Conservation (phyloP, 2,888 invertebrate genomes). For the Osmoderma eremita region DNA sequence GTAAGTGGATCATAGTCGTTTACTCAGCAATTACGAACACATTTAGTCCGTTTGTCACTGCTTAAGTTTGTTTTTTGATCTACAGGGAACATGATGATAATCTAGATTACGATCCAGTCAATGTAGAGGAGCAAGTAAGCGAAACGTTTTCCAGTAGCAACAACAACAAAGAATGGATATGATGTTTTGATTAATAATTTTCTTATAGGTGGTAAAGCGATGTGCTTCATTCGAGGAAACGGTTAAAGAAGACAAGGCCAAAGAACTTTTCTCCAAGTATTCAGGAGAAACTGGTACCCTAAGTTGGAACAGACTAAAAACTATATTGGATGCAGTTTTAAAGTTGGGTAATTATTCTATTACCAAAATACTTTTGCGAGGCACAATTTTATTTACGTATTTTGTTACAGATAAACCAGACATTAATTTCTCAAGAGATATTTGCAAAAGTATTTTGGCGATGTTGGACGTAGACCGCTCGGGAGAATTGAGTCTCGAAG, state of each 20-base stretch:
- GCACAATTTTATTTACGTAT: not conserved
- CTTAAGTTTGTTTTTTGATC: not conserved
- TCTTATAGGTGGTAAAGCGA: not conserved
- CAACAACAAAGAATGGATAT: too few relatives aligned
- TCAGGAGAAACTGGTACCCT: conserved; percentile 16
- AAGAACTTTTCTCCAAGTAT: conserved; percentile 5
- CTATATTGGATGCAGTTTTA: conserved; percentile 17
- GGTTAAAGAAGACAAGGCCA: conserved; percentile 1
- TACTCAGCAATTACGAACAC: not conserved
- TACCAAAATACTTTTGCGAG: too few relatives aligned
- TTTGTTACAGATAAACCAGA: conserved; percentile 74
- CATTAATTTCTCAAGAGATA: conserved; percentile 87
- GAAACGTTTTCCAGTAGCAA: too few relatives aligned
- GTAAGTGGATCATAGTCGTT: conserved; percentile 12
- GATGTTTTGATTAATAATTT: too few relatives aligned
- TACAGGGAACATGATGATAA: conserved; percentile 23
- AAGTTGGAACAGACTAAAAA: conserved; percentile 14
- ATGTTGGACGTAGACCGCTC: conserved; percentile 92
- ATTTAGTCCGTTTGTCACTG: not conserved
- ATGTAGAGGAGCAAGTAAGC: too few relatives aligned
- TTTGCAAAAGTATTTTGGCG: conserved; percentile 93
- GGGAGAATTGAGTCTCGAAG: conserved; percentile 90
- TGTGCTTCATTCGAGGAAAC: not conserved
- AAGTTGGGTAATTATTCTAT: not conserved
- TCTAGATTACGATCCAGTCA: not conserved